These are phyloP conservation scores for Tetrao urogallus DNA, from an alignment of 2,113 vertebrate species.

Conservation along the genomic window DNA sequence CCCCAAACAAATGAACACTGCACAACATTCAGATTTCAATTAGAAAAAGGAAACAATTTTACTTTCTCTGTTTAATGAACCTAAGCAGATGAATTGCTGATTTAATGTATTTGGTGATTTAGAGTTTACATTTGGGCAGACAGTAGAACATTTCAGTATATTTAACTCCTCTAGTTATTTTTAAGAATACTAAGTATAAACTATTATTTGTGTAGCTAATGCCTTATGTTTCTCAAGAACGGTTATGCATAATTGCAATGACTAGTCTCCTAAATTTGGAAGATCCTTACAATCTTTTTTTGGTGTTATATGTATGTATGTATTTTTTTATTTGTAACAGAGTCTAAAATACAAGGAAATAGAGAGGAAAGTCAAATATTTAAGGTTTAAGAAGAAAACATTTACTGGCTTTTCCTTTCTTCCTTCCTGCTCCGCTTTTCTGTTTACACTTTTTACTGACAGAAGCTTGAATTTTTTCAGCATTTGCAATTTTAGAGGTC, in stretches of 20 bases:
- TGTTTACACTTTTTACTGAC: background rate
- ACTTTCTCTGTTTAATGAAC: background rate
- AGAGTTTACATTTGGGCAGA: background rate
- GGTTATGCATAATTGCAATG: background rate
- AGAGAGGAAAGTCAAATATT: background rate
- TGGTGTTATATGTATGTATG: too few relatives aligned
- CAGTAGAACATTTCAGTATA: background rate
- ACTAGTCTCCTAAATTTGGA: background rate
- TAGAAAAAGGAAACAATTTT: background rate
- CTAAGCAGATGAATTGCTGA: background rate
- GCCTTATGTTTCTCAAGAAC: background rate
- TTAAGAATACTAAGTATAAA: background rate
- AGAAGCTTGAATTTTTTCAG: background rate
- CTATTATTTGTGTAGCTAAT: background rate
- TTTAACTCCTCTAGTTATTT: background rate
- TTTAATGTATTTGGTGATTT: background rate
- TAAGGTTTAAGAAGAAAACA: background rate
- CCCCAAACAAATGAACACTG: background rate
- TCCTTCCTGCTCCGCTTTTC: background rate
- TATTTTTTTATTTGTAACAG: background rate
- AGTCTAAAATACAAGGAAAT: background rate
- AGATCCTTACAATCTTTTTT: background rate
- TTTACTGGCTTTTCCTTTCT: background rate
- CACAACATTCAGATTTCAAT: background rate
- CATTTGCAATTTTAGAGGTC: background rate